Conservation (phyloP, 1,140 invertebrate genomes). For the Pygmarrhopalites habei region DNA sequence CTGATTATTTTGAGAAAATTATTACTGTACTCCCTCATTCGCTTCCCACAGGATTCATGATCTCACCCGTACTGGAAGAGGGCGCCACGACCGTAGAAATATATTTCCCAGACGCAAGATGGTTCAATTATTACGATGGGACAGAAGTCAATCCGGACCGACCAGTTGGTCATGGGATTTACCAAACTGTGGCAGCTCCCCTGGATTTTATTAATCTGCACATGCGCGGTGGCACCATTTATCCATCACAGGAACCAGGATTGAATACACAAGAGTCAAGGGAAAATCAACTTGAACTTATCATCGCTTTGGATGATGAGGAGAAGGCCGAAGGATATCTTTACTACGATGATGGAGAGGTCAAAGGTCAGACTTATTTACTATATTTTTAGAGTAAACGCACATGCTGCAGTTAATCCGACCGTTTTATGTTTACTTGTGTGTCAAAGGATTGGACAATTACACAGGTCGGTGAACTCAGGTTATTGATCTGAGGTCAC, state of each 20-base stretch:
- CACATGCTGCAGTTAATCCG: too few species aligned
- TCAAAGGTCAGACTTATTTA: too few species aligned
- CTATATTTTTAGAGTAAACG: too few species aligned
- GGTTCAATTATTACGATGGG: constrained; percentile 47
- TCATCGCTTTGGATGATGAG: constrained; percentile 41
- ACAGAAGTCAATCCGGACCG: constrained; percentile 37
- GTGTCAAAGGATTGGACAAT: too few species aligned
- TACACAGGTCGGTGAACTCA: too few species aligned
- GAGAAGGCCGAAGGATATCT: constrained; percentile 40
- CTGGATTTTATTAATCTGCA: constrained; percentile 59
- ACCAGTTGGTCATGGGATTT: not conserved
- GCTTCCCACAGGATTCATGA: constrained; percentile 38
- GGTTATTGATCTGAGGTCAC: too few species aligned
- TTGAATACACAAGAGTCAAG: constrained; percentile 39
- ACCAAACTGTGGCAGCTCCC: constrained; percentile 51
- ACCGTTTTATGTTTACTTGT: too few species aligned
- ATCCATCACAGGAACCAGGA: constrained; percentile 59
- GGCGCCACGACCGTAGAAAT: constrained; percentile 30
- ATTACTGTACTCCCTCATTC: too few species aligned
- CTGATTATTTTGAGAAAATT: too few species aligned
- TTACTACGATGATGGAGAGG: constrained; percentile 46
- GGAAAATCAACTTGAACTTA: constrained; percentile 41
- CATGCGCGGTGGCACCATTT: constrained; percentile 61
- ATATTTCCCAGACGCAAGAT: constrained; percentile 45
- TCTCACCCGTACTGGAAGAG: constrained; percentile 40